These are phyloP conservation scores for Gymnobelideus leadbeateri DNA, from an alignment of 2,113 vertebrate genomes.

Conservation along the genomic window DNA sequence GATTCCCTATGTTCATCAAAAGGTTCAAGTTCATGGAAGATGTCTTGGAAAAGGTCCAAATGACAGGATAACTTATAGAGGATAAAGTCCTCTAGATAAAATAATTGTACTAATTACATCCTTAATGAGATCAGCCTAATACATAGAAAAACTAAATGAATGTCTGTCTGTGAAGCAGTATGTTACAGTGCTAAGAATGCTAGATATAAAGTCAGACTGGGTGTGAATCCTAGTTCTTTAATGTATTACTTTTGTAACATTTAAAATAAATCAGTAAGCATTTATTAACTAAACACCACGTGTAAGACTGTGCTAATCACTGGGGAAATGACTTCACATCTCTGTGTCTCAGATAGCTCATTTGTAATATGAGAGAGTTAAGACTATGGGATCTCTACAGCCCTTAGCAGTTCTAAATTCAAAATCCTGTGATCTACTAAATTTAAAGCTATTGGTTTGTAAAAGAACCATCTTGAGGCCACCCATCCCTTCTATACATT, in stretches of 20 bases:
- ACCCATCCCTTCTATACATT: no score
- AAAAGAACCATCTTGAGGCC: no score
- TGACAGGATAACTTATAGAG: background rate
- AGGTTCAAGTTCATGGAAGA: background rate
- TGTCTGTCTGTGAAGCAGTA: background rate
- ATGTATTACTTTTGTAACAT: background rate
- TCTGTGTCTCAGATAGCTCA: background rate
- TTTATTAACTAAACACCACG: background rate
- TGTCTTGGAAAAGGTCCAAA: background rate
- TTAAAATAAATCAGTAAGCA: no score
- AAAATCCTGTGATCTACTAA: no score
- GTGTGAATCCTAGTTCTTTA: background rate
- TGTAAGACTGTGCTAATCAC: no score
- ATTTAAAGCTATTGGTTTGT: no score
- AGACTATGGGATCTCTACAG: background rate
- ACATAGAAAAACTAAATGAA: no score
- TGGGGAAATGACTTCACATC: background rate
- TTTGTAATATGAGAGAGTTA: background rate
- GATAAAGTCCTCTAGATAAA: background rate
- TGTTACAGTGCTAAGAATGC: background rate
- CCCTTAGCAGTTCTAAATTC: background rate
- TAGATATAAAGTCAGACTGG: background rate
- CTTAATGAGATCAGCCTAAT: background rate
- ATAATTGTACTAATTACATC: background rate
- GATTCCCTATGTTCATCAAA: background rate